Conservation (phyloP, 2,888 invertebrate genomes). For the Synergus laeviventris region DNA sequence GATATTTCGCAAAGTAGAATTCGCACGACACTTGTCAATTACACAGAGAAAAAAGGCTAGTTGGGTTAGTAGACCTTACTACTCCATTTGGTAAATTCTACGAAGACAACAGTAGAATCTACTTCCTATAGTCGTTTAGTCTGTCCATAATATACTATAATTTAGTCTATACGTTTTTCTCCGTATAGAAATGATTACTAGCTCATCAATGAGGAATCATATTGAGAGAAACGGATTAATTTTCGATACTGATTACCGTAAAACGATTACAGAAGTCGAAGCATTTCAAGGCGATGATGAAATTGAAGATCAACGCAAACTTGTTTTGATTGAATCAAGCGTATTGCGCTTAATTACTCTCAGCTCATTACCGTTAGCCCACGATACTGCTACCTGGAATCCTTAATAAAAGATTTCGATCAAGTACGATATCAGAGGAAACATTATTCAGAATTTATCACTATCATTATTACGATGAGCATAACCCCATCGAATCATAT, state of each 20-base stretch:
- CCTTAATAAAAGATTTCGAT: slow-evolving; percentile 9
- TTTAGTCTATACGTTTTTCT: no score
- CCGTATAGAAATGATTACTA: neutral
- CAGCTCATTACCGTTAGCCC: slow-evolving; percentile 17
- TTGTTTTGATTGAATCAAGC: neutral
- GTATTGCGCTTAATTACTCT: slow-evolving; percentile 23
- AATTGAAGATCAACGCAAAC: neutral
- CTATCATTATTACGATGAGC: neutral
- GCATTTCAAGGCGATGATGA: neutral
- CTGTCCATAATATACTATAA: no score
- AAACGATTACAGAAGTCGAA: neutral
- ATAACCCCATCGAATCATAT: neutral
- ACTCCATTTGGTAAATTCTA: no score
- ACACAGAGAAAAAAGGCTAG: no score
- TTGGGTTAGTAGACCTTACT: no score
- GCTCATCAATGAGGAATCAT: neutral
- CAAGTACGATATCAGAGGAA: neutral
- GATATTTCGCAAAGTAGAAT: neutral
- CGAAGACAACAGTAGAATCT: no score
- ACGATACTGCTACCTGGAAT: slow-evolving; percentile 9
- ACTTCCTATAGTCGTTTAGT: no score
- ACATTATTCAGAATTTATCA: neutral
- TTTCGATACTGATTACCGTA: neutral
- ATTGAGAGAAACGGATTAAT: no score
- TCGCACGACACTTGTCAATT: neutral